Evolutionary conservation across 1,140 invertebrate genomes (phyloP).

Genomic region (Trypoxylus dichotomus): DNA sequence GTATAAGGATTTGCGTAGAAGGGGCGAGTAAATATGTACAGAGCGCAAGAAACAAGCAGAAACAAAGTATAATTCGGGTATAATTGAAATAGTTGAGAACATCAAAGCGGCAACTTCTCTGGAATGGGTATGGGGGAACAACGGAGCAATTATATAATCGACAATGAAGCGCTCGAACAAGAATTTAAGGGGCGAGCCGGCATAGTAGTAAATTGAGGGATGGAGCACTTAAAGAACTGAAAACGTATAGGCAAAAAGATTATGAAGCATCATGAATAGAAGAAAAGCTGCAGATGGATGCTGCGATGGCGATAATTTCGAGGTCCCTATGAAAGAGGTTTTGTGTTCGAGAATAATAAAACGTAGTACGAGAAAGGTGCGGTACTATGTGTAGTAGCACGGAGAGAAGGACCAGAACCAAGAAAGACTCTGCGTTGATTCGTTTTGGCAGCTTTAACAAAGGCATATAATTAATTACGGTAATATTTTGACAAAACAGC

Average conservation of each 20-base stretch:
- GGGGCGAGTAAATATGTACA: conserved; percentile 8
- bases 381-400: background rate
- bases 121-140: background rate
- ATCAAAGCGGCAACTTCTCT: background rate
- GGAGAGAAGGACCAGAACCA: background rate
- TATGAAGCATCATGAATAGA: background rate
- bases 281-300: background rate
- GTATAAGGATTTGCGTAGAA: background rate
- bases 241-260: background rate
- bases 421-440: background rate
- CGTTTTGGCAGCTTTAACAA: background rate
- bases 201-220: background rate
- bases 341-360: background rate
- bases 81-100: conserved; percentile 27
- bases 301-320: background rate
- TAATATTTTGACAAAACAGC: background rate
- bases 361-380: background rate
- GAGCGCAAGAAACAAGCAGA: background rate
- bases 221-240: background rate
- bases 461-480: background rate
- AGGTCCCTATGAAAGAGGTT: background rate
- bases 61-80: conserved; percentile 28
- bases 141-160: conserved; percentile 9
- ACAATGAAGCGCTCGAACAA: background rate
- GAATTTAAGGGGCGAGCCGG: background rate